These are phyloP conservation scores for Plebejus anna DNA, from an alignment of 2,888 invertebrate genomes.

Conservation along the genomic window DNA sequence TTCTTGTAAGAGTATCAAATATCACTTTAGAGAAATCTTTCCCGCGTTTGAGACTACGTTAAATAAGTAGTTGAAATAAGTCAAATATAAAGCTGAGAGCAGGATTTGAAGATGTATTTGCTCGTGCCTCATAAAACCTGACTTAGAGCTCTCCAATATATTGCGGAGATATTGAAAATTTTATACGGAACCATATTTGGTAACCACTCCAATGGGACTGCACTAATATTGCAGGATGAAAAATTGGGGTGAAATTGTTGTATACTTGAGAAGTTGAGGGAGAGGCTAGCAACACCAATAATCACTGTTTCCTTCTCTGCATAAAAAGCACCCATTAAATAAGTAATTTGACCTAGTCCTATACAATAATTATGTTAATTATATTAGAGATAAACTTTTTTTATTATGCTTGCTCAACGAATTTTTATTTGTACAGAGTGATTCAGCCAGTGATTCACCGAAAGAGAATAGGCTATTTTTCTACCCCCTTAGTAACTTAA, in stretches of 20 bases:
- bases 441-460: too few species aligned
- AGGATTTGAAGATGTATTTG: conserved; percentile 37
- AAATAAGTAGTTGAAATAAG: conserved; percentile 23
- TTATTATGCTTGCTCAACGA: too few species aligned
- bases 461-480: too few species aligned
- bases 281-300: not conserved
- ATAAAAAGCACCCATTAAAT: too few species aligned
- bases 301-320: too few species aligned
- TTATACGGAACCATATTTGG: conserved; percentile 58
- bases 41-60: not conserved
- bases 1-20: not conserved
- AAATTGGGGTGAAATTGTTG: conserved; percentile 25
- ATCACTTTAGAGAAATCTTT: not conserved
- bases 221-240: conserved; percentile 36
- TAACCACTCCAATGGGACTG: conserved; percentile 48
- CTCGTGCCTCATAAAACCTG: conserved; percentile 58
- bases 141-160: conserved; percentile 60
- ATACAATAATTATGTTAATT: too few species aligned
- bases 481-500: too few species aligned
- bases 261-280: not conserved
- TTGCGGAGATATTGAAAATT: conserved; percentile 63
- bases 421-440: too few species aligned
- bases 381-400: too few species aligned
- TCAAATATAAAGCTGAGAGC: conserved; percentile 26
- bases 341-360: too few species aligned